phyloP scores from a whole-genome alignment of 2,888 invertebrate genomes.

The Orgyia antiqua region DNA sequence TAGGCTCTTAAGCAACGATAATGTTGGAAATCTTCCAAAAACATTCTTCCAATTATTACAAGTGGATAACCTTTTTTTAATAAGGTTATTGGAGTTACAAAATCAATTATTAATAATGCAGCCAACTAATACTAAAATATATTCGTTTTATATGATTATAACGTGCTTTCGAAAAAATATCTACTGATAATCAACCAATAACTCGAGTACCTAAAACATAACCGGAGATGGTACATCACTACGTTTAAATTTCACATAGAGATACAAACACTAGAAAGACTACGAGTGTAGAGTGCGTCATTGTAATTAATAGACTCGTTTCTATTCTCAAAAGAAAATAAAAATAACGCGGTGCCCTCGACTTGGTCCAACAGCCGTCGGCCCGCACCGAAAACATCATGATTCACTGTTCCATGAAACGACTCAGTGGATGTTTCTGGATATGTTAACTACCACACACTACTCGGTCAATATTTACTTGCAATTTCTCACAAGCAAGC shows the following conservation, averaged over 20 bases:
- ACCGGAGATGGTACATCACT: too few relatives aligned
- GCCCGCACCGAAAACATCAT: constrained; percentile 52
- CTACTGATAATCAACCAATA: too few relatives aligned
- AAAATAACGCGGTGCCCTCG: constrained; percentile 59
- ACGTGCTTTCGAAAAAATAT: too few relatives aligned
- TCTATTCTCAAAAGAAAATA: constrained; percentile 72
- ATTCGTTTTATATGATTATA: too few relatives aligned
- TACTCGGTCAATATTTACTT: constrained; percentile 53
- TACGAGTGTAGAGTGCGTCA: constrained; percentile 55
- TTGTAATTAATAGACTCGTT: constrained; percentile 67
- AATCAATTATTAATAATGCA: too few relatives aligned
- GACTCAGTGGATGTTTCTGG: constrained; percentile 42
- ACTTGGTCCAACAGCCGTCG: constrained; percentile 27
- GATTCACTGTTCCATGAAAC: constrained; percentile 63
- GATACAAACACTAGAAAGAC: constrained; percentile 33
- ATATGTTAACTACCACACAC: constrained; percentile 35
- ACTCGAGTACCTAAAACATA: too few relatives aligned
- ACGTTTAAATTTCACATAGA: constrained; percentile 4
- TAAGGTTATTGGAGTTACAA: too few relatives aligned
- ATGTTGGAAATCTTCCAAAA: too few relatives aligned
- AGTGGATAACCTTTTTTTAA: too few relatives aligned
- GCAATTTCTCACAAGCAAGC: constrained; percentile 29
- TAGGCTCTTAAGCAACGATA: too few relatives aligned
- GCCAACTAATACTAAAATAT: too few relatives aligned
- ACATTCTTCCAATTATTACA: too few relatives aligned